Conservation (phyloP, 2,113 vertebrate genomes). For the Nothobranchius furzeri region DNA sequence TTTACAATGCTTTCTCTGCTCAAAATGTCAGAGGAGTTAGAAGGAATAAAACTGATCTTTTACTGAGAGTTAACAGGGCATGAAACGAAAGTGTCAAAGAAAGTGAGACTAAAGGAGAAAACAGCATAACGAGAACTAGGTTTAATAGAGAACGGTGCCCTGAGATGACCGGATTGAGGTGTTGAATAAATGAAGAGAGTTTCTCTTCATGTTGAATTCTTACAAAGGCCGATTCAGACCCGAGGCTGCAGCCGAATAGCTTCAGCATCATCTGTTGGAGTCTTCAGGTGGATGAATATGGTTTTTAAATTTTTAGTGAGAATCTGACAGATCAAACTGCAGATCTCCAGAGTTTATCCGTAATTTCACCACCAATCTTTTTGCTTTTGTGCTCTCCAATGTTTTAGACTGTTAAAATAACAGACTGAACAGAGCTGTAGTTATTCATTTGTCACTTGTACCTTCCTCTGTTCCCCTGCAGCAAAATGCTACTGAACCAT, state of each 20-base stretch:
- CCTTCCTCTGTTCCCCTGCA: no score
- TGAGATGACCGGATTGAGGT: neutral
- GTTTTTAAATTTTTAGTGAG: no score
- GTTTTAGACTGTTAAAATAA: no score
- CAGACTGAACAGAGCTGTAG: no score
- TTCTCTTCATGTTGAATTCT: slow-evolving; percentile 7
- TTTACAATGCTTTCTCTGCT: neutral
- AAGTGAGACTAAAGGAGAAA: neutral
- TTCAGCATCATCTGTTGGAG: neutral
- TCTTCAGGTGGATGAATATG: neutral
- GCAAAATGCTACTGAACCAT: no score
- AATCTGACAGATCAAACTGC: no score
- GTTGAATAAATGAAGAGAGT: neutral
- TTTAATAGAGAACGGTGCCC: neutral
- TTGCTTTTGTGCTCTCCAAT: no score
- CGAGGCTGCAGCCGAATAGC: slow-evolving; percentile 3
- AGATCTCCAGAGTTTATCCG: no score
- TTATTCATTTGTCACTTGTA: no score
- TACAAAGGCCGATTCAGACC: slow-evolving; percentile 18
- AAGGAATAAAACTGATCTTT: no score
- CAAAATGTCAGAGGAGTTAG: no score
- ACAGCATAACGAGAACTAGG: neutral
- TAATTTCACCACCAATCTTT: no score
- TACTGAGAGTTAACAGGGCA: slow-evolving; percentile 6
- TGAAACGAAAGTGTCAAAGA: neutral